These are phyloP conservation scores for Sycobia sp. DNA, from an alignment of 1,140 invertebrate genomes.

Conservation along the genomic window DNA sequence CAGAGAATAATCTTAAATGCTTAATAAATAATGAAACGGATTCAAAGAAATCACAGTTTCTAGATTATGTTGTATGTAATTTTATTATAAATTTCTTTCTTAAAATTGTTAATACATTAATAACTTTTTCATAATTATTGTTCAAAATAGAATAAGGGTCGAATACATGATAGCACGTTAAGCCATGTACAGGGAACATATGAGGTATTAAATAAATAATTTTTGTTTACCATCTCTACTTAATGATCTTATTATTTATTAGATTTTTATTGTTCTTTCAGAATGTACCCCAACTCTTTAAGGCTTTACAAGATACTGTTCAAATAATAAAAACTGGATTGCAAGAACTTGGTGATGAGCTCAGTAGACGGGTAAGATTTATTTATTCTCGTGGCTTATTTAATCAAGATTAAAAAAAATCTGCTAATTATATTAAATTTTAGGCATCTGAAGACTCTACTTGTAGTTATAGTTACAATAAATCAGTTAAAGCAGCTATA, in stretches of 20 bases:
- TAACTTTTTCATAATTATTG: constrained; percentile 15
- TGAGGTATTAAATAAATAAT: constrained; percentile 41
- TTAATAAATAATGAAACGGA: constrained; percentile 42
- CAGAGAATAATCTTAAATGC: constrained; percentile 43
- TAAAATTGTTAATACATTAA: constrained; percentile 21
- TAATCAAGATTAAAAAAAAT: not conserved
- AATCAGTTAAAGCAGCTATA: constrained; percentile 37
- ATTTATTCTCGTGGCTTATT: not conserved
- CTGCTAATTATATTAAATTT: constrained; percentile 11
- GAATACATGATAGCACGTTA: constrained; percentile 28
- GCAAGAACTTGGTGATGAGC: constrained; percentile 42
- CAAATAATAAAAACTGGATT: constrained; percentile 43
- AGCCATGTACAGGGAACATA: constrained; percentile 34
- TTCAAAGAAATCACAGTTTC: constrained; percentile 40
- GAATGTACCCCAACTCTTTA: constrained; percentile 36
- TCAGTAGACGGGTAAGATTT: constrained; percentile 47
- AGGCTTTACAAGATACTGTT: constrained; percentile 44
- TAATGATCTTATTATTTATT: constrained; percentile 16
- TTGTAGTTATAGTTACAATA: constrained; percentile 33
- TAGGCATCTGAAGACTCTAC: constrained; percentile 42
- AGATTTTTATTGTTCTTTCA: constrained; percentile 21
- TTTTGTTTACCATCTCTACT: constrained; percentile 15
- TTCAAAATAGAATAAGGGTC: constrained; percentile 37
- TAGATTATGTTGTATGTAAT: constrained; percentile 44
- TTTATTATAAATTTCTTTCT: constrained; percentile 1